Conservation (phyloP, 2,797 vertebrate genomes). For the Sebastes minor region DNA sequence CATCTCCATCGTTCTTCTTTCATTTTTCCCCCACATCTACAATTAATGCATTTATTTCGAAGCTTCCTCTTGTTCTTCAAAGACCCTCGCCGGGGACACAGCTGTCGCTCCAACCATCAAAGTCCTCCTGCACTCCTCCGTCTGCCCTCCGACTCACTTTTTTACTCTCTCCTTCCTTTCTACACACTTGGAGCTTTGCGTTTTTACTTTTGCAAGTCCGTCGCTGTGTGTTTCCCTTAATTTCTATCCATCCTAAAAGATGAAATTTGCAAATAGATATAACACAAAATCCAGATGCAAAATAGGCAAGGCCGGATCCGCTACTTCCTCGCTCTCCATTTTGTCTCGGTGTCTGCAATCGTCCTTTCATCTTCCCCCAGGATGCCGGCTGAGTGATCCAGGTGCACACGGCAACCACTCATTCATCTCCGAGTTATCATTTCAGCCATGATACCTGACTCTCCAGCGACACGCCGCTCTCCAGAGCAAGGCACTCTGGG, state of each 20-base stretch:
- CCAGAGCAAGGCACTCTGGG: slow-evolving; percentile 58
- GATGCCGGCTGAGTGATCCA: slow-evolving; percentile 65
- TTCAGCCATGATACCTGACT: slow-evolving; percentile 66
- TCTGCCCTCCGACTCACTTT: slow-evolving; percentile 28
- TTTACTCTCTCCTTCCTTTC: slow-evolving; percentile 4
- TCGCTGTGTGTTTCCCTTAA: neutral
- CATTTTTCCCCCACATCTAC: slow-evolving; percentile 49
- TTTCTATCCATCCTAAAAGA: neutral
- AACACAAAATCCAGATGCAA: slow-evolving; percentile 14
- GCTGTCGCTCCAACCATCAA: slow-evolving; percentile 73
- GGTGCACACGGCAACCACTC: slow-evolving; percentile 62
- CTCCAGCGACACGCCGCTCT: slow-evolving; percentile 59
- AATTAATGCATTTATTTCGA: slow-evolving; percentile 71
- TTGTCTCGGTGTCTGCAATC: slow-evolving; percentile 36
- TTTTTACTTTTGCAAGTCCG: neutral
- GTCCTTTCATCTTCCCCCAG: slow-evolving; percentile 59
- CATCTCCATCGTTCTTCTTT: slow-evolving; percentile 51
- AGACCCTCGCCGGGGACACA: slow-evolving; percentile 62
- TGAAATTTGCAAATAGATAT: neutral
- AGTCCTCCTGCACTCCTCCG: slow-evolving; percentile 43
- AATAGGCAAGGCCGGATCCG: slow-evolving; percentile 7
- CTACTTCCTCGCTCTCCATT: slow-evolving; percentile 20
- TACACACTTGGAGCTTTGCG: neutral
- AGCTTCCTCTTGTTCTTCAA: slow-evolving; percentile 70
- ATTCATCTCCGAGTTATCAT: slow-evolving; percentile 68